Percentiles rank a stretch among this genome's conserved stretches.
phyloP scores from a whole-genome alignment of 2,797 vertebrate species.

The Serranus cabrilla region DNA sequence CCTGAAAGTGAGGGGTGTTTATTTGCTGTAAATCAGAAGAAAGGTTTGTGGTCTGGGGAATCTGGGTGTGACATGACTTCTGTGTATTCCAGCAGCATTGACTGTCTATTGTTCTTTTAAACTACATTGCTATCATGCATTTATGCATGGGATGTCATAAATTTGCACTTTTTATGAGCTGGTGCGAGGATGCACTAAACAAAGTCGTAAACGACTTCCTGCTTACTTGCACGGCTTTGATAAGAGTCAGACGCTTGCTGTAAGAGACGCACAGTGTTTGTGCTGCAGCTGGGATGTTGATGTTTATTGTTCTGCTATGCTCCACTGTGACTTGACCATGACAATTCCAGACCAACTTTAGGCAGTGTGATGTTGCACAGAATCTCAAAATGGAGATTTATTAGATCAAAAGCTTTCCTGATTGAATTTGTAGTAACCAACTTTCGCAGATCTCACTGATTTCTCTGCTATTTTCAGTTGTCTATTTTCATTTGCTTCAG shows the following conservation, averaged over 20 bases:
- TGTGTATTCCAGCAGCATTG: constrained; percentile 31
- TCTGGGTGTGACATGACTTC: constrained; percentile 35
- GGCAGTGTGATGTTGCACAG: constrained; percentile 57
- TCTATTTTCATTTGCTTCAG: constrained; percentile 42
- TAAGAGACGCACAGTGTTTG: constrained; percentile 44
- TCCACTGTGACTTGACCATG: constrained; percentile 33
- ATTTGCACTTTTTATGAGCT: constrained; percentile 60
- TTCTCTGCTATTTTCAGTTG: constrained; percentile 15
- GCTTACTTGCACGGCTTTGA: constrained; percentile 55
- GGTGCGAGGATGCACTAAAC: constrained; percentile 60
- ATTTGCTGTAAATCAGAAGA: constrained; percentile 53
- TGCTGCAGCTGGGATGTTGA: constrained; percentile 52
- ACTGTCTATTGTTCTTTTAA: constrained; percentile 33
- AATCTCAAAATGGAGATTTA: constrained; percentile 57
- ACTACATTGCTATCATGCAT: constrained; percentile 46
- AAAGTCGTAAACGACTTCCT: constrained; percentile 68
- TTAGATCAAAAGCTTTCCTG: constrained; percentile 54
- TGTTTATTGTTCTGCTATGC: constrained; percentile 31
- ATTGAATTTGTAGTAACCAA: constrained; percentile 44
- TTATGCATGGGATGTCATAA: constrained; percentile 57
- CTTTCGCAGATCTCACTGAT: constrained; percentile 39
- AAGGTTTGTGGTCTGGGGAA: constrained; percentile 16
- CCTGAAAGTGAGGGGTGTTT: constrained; percentile 18
- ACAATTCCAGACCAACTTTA: constrained; percentile 37
- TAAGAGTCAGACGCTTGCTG: constrained; percentile 58